Conservation (phyloP, 2,888 invertebrate genomes). For the Macrostomum cliftonense region DNA sequence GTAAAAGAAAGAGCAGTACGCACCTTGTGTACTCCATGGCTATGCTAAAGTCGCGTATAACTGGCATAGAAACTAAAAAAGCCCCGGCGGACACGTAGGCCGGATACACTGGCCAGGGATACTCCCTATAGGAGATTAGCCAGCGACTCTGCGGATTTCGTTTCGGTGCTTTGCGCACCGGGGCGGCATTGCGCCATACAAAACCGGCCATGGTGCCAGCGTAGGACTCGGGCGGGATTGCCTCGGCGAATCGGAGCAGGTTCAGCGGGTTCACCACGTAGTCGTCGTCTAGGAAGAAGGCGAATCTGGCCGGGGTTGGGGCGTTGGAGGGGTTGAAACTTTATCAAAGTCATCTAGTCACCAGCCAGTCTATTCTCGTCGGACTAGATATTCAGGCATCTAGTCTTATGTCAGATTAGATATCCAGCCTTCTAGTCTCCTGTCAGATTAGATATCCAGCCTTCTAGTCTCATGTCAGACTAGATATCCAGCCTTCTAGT, state of each 20-base stretch:
- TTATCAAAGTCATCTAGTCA: no score
- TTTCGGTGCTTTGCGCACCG: constrained; percentile 43
- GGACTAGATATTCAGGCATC: no score
- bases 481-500: no score
- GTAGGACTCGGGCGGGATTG: background rate
- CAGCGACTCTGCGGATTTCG: constrained; percentile 53
- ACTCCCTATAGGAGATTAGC: constrained; percentile 62
- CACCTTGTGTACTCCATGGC: constrained; percentile 55
- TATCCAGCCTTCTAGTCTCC: no score
- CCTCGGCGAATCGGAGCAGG: constrained; percentile 1
- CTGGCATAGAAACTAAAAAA: constrained; percentile 55
- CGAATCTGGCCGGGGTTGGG: constrained; percentile 45
- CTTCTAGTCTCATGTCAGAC: no score
- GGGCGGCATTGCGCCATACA: constrained; percentile 17
- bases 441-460: no score
- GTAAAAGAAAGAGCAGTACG: no score
- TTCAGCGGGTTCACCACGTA: constrained; percentile 51
- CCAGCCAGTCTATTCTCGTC: no score
- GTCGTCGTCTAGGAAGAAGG: constrained; percentile 75
- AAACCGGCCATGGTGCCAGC: constrained; percentile 13
- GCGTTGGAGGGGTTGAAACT: no score
- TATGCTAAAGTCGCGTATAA: constrained; percentile 52
- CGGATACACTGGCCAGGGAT: constrained; percentile 70
- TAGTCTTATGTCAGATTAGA: no score
- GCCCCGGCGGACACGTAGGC: constrained; percentile 75